Percentiles rank a stretch among this genome's conserved stretches.
These are phyloP conservation scores for Ptyas mucosa DNA, from an alignment of 2,113 vertebrate species.

Conservation along the genomic window DNA sequence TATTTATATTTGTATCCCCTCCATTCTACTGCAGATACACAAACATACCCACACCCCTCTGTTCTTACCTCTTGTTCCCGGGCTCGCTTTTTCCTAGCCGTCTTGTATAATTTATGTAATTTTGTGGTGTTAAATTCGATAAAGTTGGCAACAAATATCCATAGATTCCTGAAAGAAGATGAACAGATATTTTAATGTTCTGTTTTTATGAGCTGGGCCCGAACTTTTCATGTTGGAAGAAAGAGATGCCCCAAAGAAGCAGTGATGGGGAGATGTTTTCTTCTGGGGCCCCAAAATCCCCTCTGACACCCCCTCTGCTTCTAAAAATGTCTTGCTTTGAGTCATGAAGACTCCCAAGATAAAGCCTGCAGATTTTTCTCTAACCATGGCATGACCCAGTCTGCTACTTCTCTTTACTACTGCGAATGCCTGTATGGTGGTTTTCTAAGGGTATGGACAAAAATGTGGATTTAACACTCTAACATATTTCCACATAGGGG, in stretches of 20 bases:
- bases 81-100: slow-evolving; percentile 95
- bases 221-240: too few species aligned
- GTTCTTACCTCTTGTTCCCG: slow-evolving; percentile 89
- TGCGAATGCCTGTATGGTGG: not conserved
- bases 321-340: too few species aligned
- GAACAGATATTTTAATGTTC: not conserved
- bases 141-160: slow-evolving; percentile 99
- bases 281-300: too few species aligned
- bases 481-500: not conserved
- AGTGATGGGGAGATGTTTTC: too few species aligned
- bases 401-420: not conserved
- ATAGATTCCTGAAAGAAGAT: slow-evolving; percentile 83
- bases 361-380: not conserved
- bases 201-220: too few species aligned
- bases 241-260: too few species aligned
- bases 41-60: not conserved
- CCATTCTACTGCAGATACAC: not conserved
- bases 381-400: not conserved
- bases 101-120: slow-evolving; percentile 96
- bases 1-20: not conserved
- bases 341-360: not conserved
- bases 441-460: not conserved
- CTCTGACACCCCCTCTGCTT: too few species aligned
- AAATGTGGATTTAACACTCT: not conserved
- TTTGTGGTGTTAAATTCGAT: slow-evolving; percentile 97